Conservation (phyloP, 92 coral and sea anemone species). For the Paramuricea clavata region DNA sequence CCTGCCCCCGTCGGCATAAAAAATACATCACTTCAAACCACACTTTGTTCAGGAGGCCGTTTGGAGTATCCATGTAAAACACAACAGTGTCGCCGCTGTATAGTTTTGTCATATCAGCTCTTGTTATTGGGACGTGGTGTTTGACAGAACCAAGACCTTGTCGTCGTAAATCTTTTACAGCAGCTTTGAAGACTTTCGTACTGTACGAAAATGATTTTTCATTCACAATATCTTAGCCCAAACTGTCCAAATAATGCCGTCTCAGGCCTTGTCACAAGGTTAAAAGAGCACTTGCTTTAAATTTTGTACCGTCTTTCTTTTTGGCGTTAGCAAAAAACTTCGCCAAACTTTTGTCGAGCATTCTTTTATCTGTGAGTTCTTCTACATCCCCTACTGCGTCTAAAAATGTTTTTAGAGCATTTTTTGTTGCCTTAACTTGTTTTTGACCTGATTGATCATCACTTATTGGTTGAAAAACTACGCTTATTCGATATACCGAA, state of each 20-base stretch:
- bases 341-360: no score
- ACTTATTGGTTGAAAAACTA: no score
- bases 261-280: background rate
- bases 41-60: background rate
- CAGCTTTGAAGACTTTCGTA: constrained; percentile 16
- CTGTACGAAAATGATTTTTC: no score
- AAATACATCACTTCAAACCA: no score
- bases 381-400: no score
- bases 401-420: no score
- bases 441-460: no score
- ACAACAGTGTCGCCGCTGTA: constrained; percentile 28
- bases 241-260: no score
- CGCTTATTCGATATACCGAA: no score
- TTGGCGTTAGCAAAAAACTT: background rate
- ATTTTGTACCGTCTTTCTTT: constrained; percentile 17
- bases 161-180: constrained; percentile 21
- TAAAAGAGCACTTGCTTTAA: background rate
- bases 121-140: constrained; percentile 23
- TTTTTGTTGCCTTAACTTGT: no score
- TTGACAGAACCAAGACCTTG: constrained; percentile 10
- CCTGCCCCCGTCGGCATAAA: constrained; percentile 25
- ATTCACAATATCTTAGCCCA: background rate
- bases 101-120: constrained; percentile 29
- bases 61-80: constrained; percentile 26
- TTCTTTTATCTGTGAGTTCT: no score